Evolutionary conservation across 2,797 vertebrate genomes (phyloP), one percentile per base, ranked within the genome.

Genomic region (Myotis planiceps): DNA sequence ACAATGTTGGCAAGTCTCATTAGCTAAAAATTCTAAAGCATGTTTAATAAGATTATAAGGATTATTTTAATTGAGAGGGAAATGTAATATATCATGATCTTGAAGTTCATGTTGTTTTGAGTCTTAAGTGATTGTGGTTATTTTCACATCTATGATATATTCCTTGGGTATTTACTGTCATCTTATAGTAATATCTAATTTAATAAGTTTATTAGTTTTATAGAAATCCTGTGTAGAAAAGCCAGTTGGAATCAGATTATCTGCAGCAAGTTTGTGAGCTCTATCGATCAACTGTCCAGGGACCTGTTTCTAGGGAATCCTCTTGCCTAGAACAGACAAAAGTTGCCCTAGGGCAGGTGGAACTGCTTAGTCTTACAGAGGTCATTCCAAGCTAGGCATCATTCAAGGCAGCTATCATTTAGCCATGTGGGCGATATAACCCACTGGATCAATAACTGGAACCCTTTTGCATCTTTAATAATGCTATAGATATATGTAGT

Each of bases 11-110:
- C 10, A 90, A 21, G 4, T 76, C 29, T 72, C 25, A 72, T 90
- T 89, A 80, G 29, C 80, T 87, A 34, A 78, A 86, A 69, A 60
- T 90, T 89, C 78, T 74, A 53, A 94, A 72, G 25, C 37, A 58
- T 34, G 9, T 5, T 65, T 89, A 80, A 53, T 83, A 83, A 87
- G 29, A 95, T 10, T 51, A 72, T 74, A 85, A 68, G 19, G 23
- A 45, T 34, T 81, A 32, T 47, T 92, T n/a, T 63, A 55, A 7
- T 89, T 63, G 45, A 85, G 29, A 27, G 68, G 66, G 49, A 87
- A 71, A 65, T 92, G 27, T 88, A 74, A 32, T 51, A 18, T 72
- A 21, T 72, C 60, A 23, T 95, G 16, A 55, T 34, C 53, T 25
- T 82, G 7, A 92, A 82, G 25, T 87, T 72, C 3, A 21, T 90